These are phyloP conservation scores for Elgonia sp. DNA, from an alignment of 2,888 invertebrate genomes.

Conservation along the genomic window DNA sequence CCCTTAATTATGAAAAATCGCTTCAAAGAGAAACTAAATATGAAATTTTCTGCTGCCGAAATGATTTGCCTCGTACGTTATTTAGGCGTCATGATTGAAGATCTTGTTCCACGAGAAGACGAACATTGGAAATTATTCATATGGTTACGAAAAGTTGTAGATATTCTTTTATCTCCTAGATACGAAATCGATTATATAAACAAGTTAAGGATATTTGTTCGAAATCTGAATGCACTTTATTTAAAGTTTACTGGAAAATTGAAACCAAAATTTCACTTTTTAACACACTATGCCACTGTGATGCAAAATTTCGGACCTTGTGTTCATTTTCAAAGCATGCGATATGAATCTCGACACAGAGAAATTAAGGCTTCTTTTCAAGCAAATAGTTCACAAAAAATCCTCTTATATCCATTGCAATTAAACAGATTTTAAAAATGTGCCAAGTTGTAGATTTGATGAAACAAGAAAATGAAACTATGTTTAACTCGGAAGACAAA, in stretches of 20 bases:
- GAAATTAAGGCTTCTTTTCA: constrained; percentile 49
- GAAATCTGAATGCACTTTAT: constrained; percentile 22
- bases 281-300: constrained; percentile 55
- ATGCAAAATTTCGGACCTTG: constrained; percentile 49
- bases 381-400: constrained; percentile 11
- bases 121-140: constrained; percentile 65
- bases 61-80: constrained; percentile 69
- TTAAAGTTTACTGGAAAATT: constrained; percentile 33
- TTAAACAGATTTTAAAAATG: constrained; percentile 55
- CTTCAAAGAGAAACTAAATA: constrained; percentile 42
- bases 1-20: constrained; percentile 39
- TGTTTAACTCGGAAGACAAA: constrained; percentile 4
- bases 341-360: constrained; percentile 50
- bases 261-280: constrained; percentile 56
- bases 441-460: constrained; percentile 39
- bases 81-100: constrained; percentile 72
- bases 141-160: constrained; percentile 45
- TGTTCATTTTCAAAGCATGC: constrained; percentile 49
- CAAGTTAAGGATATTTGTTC: constrained; percentile 28
- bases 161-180: constrained; percentile 61
- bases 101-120: constrained; percentile 62
- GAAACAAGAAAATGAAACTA: constrained; percentile 16
- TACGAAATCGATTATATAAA: not conserved
- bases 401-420: constrained; percentile 48
- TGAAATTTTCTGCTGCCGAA: constrained; percentile 73